Evolutionary conservation across 2,797 vertebrate genomes (phyloP), one percentile per base, ranked within the genome.

Genomic region (Epinephelus awoara): DNA sequence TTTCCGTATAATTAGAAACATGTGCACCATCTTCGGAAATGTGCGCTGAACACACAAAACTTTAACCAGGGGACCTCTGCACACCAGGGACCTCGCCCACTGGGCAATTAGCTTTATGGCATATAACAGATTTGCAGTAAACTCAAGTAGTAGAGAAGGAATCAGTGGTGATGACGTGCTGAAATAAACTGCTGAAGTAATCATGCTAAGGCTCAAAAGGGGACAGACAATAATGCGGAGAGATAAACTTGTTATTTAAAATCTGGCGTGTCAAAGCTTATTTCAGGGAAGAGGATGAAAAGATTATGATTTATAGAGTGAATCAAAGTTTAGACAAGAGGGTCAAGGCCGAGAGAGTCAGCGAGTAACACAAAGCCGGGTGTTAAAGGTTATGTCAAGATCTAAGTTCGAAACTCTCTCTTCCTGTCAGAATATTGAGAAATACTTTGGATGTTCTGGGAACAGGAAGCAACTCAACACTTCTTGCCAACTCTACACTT

Each of bases 1-100:
- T 76, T 65, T 61, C 19, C 2, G 42, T 79, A 67, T 88, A 91
- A 94, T 87, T 72, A 65, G 46, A 82, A 90, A 80, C 89, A 93
- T 90, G 65, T 92, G 90, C 29, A 54, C 25, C 19, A 17, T 72
- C 75, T 67, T 83, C 49, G 27, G 55, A 88, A 89, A 85, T 87
- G 67, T 83, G 77, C 73, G 64, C 84, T 82, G 72, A 91, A 80
- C 75, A 80, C 77, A 73, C 71, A 86, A 15, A 89, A 68, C 73
- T 66, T 74, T 68, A 76, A 87, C 74, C 40, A 18, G 21, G 29
- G 38, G 75, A 85, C 77, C 72, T 71, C 66, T 78, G 67, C 68
- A 34, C 85, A 77, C 75, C 49, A 80, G 82, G 77, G 77, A 75
- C 56, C 62, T 80, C 15, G n/a, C 68, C 77, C 59, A 82, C 71